Percentiles rank a stretch among this genome's conserved stretches.
phyloP scores from a whole-genome alignment of 2,113 vertebrate species.

The Halcyon malimbica region DNA sequence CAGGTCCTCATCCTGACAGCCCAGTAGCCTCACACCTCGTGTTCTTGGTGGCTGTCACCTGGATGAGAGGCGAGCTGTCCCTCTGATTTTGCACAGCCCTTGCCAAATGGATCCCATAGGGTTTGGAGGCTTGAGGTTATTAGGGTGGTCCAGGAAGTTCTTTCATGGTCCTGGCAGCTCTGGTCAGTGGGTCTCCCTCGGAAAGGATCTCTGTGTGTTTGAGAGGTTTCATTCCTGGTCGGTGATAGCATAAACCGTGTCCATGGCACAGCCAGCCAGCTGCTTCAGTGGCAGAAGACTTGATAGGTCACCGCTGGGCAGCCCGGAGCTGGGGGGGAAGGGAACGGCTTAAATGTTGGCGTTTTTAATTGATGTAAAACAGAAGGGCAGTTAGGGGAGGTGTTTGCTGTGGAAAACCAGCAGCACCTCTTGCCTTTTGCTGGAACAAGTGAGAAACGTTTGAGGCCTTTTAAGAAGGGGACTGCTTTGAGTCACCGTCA shows the following conservation, averaged over 20 bases:
- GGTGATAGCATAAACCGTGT: not conserved
- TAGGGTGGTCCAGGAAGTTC: not conserved
- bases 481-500: constrained; percentile 44
- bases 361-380: constrained; percentile 30
- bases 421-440: constrained; percentile 29
- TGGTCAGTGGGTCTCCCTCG: not conserved
- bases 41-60: not conserved
- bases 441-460: constrained; percentile 21
- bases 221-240: not conserved
- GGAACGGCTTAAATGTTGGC: not conserved
- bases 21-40: not conserved
- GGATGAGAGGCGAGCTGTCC: fast-evolving
- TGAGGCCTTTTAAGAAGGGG: constrained; percentile 20
- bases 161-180: not conserved
- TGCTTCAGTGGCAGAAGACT: not conserved
- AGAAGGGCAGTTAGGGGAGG: constrained; percentile 41
- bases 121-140: not conserved
- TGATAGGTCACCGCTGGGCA: not conserved
- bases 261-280: fast-evolving
- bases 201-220: not conserved
- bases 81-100: not conserved
- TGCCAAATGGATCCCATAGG: not conserved
- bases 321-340: too few species aligned
- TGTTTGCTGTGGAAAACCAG: constrained; percentile 57
- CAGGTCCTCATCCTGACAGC: not conserved